Evolutionary conservation across 2,113 vertebrate genomes (phyloP), one percentile per base, ranked within the genome.

Genomic region (Chaetodon trifascialis): DNA sequence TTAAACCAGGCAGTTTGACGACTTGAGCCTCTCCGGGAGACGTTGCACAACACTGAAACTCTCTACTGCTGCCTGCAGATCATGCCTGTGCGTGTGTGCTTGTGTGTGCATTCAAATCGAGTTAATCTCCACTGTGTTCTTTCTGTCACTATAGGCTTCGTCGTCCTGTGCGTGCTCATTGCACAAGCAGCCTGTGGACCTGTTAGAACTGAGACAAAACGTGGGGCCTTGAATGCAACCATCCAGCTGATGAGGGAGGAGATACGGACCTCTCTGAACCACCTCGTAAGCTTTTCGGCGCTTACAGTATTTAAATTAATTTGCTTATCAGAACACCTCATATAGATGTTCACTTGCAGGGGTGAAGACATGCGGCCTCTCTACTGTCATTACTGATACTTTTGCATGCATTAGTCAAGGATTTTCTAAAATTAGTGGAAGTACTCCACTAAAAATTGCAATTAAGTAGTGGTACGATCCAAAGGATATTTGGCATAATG

Each of bases 201-300:
- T 12, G 2, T 21, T 6, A 0, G 21, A 17, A 17, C 4, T 40
- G 38, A 0, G 2, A 9, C 0, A n/a, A 17, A 4, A 2, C 0
- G 4, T 0, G 1, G 0, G 1, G 47, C 58, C 21, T 1, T 59
- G 36, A 66, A 21, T 0, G 0, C 0, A 3, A 49, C 67, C 17
- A 23, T 82, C 8, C 8, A 11, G 7, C 0, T 0, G 4, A 30
- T 78, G 0, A 15, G 0, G 42, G 0, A 8, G 5, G 0, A 17
- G 0, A 55, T 79, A 3, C 0, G 0, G 5, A 19, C 0, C 0
- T 0, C 25, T 4, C 0, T 76, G 63, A 0, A 1, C 3, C 0
- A 25, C 0, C 67, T 91, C 0, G 88, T 85, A 76, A 87, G 82
- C 1, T 34, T 12, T 56, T 16, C 49, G 11, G 6, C 25, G 7